Percentiles rank a stretch among this genome's conserved stretches.
These are phyloP conservation scores for Scaptomyza pallida DNA, from an alignment of 1,140 invertebrate genomes.

Conservation along the genomic window DNA sequence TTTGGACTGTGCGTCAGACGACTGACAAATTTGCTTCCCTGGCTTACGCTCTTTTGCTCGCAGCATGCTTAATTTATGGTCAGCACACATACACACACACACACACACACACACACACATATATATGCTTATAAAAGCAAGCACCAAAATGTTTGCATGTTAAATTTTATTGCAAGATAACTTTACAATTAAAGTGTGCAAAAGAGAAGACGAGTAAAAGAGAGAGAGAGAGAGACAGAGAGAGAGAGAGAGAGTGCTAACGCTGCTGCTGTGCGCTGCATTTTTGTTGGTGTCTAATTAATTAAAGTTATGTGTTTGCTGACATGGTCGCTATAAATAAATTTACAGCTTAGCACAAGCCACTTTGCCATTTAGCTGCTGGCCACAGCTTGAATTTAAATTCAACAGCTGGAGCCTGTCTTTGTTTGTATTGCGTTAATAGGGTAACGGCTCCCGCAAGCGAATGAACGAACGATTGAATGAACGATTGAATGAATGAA, in stretches of 20 bases:
- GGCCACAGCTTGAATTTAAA: constrained; percentile 4
- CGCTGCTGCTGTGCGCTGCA: too few relatives aligned
- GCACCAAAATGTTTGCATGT: constrained; percentile 15
- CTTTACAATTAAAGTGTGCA: constrained; percentile 64
- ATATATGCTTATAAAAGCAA: too few relatives aligned
- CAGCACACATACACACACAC: constrained; percentile 1
- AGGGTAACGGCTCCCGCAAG: constrained; percentile 32
- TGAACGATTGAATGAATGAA: constrained; percentile 34
- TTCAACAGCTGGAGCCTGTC: neutral
- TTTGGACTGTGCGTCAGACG: neutral
- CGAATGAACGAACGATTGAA: constrained; percentile 26
- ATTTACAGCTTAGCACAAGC: constrained; percentile 63
- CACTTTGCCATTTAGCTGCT: constrained; percentile 30
- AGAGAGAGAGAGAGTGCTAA: neutral
- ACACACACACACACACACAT: too few relatives aligned
- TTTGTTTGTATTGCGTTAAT: neutral
- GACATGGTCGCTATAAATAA: constrained; percentile 66
- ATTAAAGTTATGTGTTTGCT: constrained; percentile 76
- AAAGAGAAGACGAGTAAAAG: neutral
- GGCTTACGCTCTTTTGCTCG: constrained; percentile 25
- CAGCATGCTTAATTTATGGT: constrained; percentile 69
- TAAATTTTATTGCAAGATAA: constrained; percentile 64
- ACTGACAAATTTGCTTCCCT: constrained; percentile 20
- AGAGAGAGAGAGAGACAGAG: neutral
- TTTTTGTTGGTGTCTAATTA: constrained; percentile 76